Evolutionary conservation across 2,888 invertebrate species (phyloP), one percentile per base, ranked within the genome.

Genomic region (Torymus tubicola): DNA sequence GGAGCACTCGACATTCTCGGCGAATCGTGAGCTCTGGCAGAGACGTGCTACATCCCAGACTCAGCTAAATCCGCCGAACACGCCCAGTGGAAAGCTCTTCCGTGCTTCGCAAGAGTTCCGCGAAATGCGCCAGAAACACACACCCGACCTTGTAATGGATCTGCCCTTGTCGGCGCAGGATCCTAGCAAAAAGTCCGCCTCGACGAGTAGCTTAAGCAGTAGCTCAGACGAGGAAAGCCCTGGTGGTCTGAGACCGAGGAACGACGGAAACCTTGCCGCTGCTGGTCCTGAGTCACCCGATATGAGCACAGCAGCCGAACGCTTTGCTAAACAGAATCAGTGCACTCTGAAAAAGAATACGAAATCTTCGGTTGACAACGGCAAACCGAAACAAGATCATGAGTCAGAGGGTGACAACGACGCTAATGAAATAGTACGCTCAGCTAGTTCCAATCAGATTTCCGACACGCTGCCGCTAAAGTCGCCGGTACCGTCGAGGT

Each of bases 101-200:
- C 81, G 93, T 87, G 86, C 86, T 2, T 88, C 88, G 2, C 91
- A 88, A 70, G 91, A 91, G 81, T 91, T 91, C 73, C 91, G 91
- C 81, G 91, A 91, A 78, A 89, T 91, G 87, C 89, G 92, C 4
- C 92, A 93, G 82, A 93, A 92, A 83, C 93, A 94, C 85, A 94
- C 96, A 52, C 96, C 96, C 1, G 96, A 96, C 91, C 92, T 96
- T 79, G 96, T 96, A 83, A 95, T 96, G 94, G 96, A 96, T 91
- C 91, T 96, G 85, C 96, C 96, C n/a, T 91, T 94, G 13, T 88
- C 89, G 5, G 88, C 89, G 0, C 90, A 88, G 81, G 90, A 89
- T 78, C 84, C 86, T 0, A 82, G 86, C 13, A 87, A 87, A 31
- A 89, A 89, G 53, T 89, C 88, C 12, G 87, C 89, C 0, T 88